Conservation (phyloP, 2,113 vertebrate genomes). For the Limnothrissa miodon region DNA sequence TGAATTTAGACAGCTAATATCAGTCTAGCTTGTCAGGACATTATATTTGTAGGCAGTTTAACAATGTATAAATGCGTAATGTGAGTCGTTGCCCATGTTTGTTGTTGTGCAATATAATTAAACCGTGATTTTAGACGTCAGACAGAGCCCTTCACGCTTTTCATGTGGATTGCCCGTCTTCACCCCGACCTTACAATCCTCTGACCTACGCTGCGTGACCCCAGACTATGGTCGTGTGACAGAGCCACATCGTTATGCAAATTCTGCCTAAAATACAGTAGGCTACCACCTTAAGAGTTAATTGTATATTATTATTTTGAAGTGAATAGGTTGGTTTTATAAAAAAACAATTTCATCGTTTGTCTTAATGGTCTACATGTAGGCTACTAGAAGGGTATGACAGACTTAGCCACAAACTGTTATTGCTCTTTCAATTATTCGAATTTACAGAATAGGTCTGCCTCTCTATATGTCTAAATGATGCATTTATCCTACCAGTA, state of each 20-base stretch:
- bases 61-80: not conserved
- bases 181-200: slow-evolving; percentile 7
- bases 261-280: not conserved
- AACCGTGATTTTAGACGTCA: slow-evolving; percentile 14
- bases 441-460: not conserved
- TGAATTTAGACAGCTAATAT: not conserved
- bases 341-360: too few species aligned
- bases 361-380: not conserved
- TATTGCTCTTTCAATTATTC: not conserved
- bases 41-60: not conserved
- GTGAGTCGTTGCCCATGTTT: not conserved
- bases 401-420: not conserved
- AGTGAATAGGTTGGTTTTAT: not conserved
- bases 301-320: not conserved
- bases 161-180: not conserved
- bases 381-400: not conserved
- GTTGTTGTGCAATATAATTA: slow-evolving; percentile 16
- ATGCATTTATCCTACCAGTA: too few species aligned
- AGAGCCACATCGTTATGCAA: not conserved
- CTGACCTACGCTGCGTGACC: slow-evolving; percentile 18
- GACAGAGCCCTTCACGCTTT: slow-evolving; percentile 12
- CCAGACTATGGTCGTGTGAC: not conserved
- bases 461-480: not conserved
- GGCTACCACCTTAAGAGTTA: not conserved
- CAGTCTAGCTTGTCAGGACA: not conserved